Conservation (phyloP, 1,140 invertebrate species). For the Triops longicaudatus region DNA sequence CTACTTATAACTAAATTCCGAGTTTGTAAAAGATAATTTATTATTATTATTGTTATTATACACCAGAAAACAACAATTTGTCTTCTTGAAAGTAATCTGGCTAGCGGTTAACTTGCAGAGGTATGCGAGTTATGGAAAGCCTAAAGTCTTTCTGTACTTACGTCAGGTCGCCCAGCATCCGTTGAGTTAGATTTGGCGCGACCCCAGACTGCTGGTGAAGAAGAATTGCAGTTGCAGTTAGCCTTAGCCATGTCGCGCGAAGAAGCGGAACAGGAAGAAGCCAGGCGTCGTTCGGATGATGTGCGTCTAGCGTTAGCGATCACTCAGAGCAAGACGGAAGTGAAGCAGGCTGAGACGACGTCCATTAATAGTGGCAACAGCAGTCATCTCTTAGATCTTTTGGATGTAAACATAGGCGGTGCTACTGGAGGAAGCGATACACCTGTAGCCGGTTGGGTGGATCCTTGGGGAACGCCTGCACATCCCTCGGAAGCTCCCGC, state of each 20-base stretch:
- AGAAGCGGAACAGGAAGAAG: constrained; percentile 94
- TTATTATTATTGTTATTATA: no score
- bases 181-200: constrained; percentile 85
- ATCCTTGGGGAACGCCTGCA: constrained; percentile 29
- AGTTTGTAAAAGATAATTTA: no score
- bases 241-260: constrained; percentile 97
- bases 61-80: no score
- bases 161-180: constrained; percentile 33
- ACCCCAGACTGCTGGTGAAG: constrained; percentile 91
- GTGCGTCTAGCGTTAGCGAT: constrained; percentile 86
- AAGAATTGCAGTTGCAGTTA: constrained; percentile 94
- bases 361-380: constrained; percentile 22
- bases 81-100: no score
- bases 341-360: constrained; percentile 48
- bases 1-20: no score
- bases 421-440: constrained; percentile 29
- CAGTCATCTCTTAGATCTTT: constrained; percentile 64
- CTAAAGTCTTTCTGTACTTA: constrained; percentile 16
- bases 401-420: constrained; percentile 63
- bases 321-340: constrained; percentile 85
- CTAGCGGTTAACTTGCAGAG: neutral
- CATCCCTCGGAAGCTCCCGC: constrained; percentile 29
- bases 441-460: constrained; percentile 24
- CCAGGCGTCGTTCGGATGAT: constrained; percentile 83
- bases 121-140: constrained; percentile 19